Evolutionary conservation across 2,113 vertebrate species (phyloP).

Genomic region (Acrocephalus arundinaceus): DNA sequence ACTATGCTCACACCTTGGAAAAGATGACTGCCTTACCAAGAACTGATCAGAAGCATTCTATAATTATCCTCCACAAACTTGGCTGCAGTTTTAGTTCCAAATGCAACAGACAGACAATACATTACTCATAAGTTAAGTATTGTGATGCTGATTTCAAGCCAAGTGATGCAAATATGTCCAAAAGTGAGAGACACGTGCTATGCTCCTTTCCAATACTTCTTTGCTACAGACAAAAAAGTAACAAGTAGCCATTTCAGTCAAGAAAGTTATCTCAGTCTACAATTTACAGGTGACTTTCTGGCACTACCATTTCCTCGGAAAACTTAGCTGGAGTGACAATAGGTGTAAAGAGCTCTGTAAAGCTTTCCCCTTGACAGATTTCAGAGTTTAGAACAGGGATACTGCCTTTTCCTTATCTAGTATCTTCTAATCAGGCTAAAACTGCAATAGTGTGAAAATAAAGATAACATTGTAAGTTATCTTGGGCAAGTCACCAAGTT

Average conservation of each 20-base stretch:
- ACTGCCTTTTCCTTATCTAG: background rate
- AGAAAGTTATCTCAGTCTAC: background rate
- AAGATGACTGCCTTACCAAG: conserved; percentile 54
- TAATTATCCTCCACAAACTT: conserved; percentile 72
- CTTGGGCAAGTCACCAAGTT: background rate
- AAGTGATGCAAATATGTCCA: background rate
- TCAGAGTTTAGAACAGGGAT: background rate
- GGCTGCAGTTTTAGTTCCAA: conserved; percentile 9
- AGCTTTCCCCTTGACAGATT: background rate
- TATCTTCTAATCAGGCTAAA: background rate
- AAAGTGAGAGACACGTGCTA: background rate
- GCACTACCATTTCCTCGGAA: background rate
- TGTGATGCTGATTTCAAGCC: background rate
- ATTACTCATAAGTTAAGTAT: conserved; percentile 33
- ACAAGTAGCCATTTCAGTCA: background rate
- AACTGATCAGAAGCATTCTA: conserved; percentile 28
- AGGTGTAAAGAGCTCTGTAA: background rate
- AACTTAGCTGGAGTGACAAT: background rate
- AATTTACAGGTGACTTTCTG: background rate
- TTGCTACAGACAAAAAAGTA: background rate
- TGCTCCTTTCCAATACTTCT: background rate
- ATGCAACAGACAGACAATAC: background rate
- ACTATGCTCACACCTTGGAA: conserved; percentile 64
- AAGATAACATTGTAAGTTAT: background rate
- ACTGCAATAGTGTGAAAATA: background rate